Conservation (phyloP, 1,140 invertebrate species). For the Acyrthosiphon pisum region DNA sequence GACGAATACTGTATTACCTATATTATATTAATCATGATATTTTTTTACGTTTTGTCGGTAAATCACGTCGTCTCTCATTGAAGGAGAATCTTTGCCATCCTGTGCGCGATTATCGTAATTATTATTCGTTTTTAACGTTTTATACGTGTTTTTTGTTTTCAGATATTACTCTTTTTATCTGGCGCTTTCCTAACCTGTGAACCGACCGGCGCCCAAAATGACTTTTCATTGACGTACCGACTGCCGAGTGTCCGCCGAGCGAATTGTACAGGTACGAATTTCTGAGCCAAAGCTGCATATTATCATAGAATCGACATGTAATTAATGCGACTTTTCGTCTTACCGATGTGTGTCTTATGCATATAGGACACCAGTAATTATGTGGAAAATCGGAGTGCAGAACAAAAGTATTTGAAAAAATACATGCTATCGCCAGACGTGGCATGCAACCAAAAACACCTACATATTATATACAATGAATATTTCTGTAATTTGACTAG, state of each 20-base stretch:
- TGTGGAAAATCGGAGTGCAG: constrained; percentile 60
- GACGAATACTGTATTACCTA: not conserved
- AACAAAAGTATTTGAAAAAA: constrained; percentile 70
- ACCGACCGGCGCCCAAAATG: not conserved
- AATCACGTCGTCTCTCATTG: not conserved
- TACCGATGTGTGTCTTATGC: not conserved
- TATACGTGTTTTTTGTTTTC: constrained; percentile 1
- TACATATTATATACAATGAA: no score
- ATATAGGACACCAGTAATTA: constrained; percentile 37
- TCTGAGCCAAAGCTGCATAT: not conserved
- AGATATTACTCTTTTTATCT: constrained; percentile 35
- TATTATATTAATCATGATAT: no score
- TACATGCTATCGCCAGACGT: constrained; percentile 76
- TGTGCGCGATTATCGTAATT: not conserved
- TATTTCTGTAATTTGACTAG: no score
- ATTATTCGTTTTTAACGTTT: not conserved
- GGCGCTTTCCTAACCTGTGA: not conserved
- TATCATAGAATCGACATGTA: not conserved
- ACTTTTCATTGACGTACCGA: constrained; percentile 16
- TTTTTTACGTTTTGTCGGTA: no score
- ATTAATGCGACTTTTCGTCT: not conserved
- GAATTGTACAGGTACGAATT: not conserved
- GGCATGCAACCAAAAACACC: constrained; percentile 73
- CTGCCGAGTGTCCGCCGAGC: not conserved
- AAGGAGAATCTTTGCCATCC: not conserved